Evolutionary conservation across 2,797 vertebrate genomes (phyloP).

Genomic region (Scyliorhinus canicula): DNA sequence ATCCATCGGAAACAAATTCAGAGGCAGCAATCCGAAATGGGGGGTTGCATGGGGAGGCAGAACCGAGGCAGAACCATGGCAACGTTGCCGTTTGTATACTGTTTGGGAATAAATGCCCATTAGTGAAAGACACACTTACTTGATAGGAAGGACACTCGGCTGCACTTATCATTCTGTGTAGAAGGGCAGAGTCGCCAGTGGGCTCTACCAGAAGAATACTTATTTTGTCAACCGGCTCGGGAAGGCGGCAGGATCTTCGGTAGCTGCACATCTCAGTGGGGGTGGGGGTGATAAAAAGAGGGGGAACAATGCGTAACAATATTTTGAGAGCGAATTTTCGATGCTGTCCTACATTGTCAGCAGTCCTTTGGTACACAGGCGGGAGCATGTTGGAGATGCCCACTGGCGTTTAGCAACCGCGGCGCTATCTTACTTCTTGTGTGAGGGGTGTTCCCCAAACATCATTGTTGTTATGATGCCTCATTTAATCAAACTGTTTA

Average conservation of each 20-base stretch:
- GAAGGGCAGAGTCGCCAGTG: conserved; percentile 15
- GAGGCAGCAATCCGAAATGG: no score
- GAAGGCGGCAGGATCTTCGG: conserved; percentile 48
- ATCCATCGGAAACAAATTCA: no score
- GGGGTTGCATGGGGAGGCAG: not conserved
- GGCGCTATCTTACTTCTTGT: conserved; percentile 71
- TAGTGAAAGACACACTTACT: conserved; percentile 36
- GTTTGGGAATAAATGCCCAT: conserved; percentile 21
- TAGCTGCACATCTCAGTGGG: conserved; percentile 48
- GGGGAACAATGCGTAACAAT: conserved; percentile 50
- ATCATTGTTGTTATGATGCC: conserved; percentile 82
- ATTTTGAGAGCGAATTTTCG: conserved; percentile 51
- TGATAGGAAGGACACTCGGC: conserved; percentile 15
- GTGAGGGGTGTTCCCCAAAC: conserved; percentile 74
- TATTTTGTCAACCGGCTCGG: conserved; percentile 18
- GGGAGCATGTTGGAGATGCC: conserved; percentile 69
- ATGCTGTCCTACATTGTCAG: conserved; percentile 55
- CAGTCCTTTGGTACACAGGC: conserved; percentile 57
- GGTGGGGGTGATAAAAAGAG: conserved; percentile 44
- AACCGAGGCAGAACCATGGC: conserved; percentile 27
- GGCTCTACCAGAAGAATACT: conserved; percentile 16
- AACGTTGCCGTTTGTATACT: conserved; percentile 13
- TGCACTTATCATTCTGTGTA: conserved; percentile 12
- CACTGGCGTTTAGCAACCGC: conserved; percentile 75
- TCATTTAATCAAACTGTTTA: conserved; percentile 88